Conservation (phyloP, 2,888 invertebrate species). For the Mythimna vitellina region DNA sequence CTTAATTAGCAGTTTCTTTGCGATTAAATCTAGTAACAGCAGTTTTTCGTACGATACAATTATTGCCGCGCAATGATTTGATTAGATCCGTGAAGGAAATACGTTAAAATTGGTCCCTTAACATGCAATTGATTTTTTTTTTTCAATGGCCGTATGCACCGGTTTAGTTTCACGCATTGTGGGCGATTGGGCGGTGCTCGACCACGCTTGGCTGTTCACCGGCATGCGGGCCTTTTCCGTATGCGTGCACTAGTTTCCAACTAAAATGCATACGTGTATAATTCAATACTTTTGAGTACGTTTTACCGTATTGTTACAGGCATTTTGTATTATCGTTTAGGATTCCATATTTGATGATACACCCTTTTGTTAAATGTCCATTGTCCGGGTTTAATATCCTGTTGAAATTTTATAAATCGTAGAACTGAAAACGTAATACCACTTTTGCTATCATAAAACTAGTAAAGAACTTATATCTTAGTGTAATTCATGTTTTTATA, state of each 20-base stretch:
- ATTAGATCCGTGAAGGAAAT: constrained; percentile 67
- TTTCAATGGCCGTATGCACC: constrained; percentile 68
- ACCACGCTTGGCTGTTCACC: constrained; percentile 73
- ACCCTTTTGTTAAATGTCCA: background rate
- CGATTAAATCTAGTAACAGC: constrained; percentile 5
- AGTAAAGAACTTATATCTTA: constrained; percentile 1
- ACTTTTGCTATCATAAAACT: background rate
- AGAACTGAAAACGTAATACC: background rate
- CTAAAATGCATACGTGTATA: constrained; percentile 67
- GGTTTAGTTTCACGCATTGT: constrained; percentile 72
- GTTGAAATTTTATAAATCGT: constrained; percentile 6
- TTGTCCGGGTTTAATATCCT: background rate
- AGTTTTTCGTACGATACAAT: constrained; percentile 36
- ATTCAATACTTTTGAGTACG: constrained; percentile 61
- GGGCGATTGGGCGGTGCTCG: constrained; percentile 69
- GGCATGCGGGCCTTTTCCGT: constrained; percentile 78
- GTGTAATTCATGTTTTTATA: constrained; percentile 4
- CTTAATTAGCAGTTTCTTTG: constrained; percentile 13
- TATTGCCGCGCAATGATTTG: constrained; percentile 51
- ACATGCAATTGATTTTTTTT: constrained; percentile 66
- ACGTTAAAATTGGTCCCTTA: constrained; percentile 67
- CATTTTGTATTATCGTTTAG: constrained; percentile 13
- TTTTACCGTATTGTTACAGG: constrained; percentile 46
- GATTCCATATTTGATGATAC: constrained; percentile 10
- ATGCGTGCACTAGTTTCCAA: constrained; percentile 76